These are phyloP conservation scores for Synanceia verrucosa DNA, from an alignment of 2,797 vertebrate species.

Conservation along the genomic window DNA sequence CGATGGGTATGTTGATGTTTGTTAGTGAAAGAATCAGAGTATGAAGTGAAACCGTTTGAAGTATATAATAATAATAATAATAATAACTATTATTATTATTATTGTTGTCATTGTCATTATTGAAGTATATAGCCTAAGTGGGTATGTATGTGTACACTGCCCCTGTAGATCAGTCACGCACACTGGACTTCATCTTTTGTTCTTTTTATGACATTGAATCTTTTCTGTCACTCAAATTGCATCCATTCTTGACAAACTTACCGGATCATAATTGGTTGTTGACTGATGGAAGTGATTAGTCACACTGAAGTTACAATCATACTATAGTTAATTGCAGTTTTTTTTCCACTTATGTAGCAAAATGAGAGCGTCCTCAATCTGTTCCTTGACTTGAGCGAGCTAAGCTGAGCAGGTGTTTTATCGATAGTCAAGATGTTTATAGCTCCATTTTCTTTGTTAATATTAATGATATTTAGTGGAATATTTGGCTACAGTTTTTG, in stretches of 20 bases:
- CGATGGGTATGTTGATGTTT: conserved; percentile 82
- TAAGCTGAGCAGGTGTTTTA: background rate
- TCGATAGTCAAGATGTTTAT: background rate
- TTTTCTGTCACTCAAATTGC: background rate
- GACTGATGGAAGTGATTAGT: background rate
- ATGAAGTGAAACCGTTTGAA: background rate
- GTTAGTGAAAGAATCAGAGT: background rate
- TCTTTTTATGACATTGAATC: background rate
- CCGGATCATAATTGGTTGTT: background rate
- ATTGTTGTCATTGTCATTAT: too few species aligned
- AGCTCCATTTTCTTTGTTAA: background rate
- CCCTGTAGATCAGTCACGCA: background rate
- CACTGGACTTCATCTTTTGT: background rate
- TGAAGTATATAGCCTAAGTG: background rate
- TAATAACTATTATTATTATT: background rate
- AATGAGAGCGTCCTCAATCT: background rate
- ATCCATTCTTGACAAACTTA: background rate
- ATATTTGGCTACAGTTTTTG: background rate
- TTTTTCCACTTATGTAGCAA: background rate
- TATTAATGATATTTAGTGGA: background rate
- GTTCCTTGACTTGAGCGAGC: background rate
- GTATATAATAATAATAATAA: background rate
- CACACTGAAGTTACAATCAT: background rate
- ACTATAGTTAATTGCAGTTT: background rate
- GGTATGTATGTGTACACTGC: background rate